Conservation (phyloP, 2,888 invertebrate species). For the Allolobophora icterica region DNA sequence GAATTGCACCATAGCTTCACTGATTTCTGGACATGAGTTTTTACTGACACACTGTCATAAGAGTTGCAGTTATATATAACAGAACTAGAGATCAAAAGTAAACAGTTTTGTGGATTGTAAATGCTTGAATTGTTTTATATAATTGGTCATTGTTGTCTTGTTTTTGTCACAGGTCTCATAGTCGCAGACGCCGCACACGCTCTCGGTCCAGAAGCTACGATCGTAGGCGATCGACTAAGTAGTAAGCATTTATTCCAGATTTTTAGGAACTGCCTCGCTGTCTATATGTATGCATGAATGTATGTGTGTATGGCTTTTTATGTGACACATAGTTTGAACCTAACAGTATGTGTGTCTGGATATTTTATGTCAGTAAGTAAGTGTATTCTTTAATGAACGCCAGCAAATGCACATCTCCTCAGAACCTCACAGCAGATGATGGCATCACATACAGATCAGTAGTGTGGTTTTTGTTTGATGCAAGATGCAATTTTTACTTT, state of each 20-base stretch:
- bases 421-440: too few relatives aligned
- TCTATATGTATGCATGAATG: neutral
- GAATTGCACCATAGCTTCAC: neutral
- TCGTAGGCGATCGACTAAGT: slow-evolving; percentile 27
- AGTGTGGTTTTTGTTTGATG: too few relatives aligned
- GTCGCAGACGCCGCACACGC: neutral
- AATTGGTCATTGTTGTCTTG: neutral
- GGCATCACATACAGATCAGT: too few relatives aligned
- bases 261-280: neutral
- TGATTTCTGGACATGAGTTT: neutral
- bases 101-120: neutral
- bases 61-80: neutral
- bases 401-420: too few relatives aligned
- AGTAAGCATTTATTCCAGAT: neutral
- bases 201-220: slow-evolving; percentile 34
- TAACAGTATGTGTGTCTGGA: too few relatives aligned
- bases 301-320: too few relatives aligned
- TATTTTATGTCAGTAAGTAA: too few relatives aligned
- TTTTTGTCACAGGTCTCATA: slow-evolving; percentile 1
- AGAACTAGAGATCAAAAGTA: neutral
- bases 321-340: too few relatives aligned
- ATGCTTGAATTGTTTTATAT: neutral
- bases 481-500: too few relatives aligned
- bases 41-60: neutral
- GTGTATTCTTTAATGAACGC: too few relatives aligned